These are phyloP conservation scores for Mycteria americana DNA, from an alignment of 2,797 vertebrate genomes.

Conservation along the genomic window DNA sequence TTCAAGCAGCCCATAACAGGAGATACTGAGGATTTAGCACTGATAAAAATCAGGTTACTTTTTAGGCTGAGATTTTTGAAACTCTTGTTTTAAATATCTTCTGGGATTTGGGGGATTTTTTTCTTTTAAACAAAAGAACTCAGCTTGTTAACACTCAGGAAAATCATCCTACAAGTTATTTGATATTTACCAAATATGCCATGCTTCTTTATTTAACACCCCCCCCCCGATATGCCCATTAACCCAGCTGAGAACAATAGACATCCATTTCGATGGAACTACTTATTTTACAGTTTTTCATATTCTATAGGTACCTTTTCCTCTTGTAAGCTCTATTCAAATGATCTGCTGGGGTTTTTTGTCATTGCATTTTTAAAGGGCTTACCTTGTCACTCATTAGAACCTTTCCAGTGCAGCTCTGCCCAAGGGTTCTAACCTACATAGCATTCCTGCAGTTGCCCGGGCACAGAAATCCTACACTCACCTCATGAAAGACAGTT, in stretches of 20 bases:
- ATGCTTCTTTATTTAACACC: not conserved
- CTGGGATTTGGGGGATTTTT: not conserved
- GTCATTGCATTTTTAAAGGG: not conserved
- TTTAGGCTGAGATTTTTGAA: not conserved
- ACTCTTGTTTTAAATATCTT: not conserved
- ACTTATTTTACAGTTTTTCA: not conserved
- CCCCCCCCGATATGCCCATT: not conserved
- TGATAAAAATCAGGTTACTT: not conserved
- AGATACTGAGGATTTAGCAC: not conserved
- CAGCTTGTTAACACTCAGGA: not conserved
- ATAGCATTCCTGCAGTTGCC: not conserved
- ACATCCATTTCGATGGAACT: not conserved
- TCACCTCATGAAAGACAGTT: not conserved
- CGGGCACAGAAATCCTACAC: not conserved
- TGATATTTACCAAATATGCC: not conserved
- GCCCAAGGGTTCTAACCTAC: conserved; percentile 48
- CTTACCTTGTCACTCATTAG: conserved; percentile 26
- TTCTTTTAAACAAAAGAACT: not conserved
- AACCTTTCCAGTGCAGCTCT: not conserved
- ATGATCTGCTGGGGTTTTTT: not conserved
- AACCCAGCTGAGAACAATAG: not conserved
- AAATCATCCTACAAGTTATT: not conserved
- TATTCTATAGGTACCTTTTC: not conserved
- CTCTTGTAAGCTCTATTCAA: not conserved
- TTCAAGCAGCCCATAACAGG: not conserved